phyloP scores from a whole-genome alignment of 2,888 invertebrate species.

The Chaitophorus viminalis region DNA sequence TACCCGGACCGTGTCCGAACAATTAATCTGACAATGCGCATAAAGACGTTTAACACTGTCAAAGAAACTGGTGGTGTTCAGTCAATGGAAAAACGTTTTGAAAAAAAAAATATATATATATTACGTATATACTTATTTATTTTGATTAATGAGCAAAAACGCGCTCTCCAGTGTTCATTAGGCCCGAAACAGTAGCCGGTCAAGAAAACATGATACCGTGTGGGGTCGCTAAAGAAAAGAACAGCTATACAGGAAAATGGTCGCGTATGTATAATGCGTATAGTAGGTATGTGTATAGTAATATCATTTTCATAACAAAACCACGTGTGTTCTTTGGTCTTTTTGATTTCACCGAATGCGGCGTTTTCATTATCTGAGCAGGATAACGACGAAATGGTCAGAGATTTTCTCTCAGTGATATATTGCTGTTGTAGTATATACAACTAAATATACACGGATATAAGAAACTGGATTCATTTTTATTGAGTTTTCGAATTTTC shows the following conservation, averaged over 20 bases:
- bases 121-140: conserved; percentile 60
- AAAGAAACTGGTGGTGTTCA: conserved; percentile 44
- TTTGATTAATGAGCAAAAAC: conserved; percentile 62
- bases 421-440: neutral
- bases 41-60: conserved; percentile 61
- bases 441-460: too few relatives aligned
- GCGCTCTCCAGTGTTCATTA: conserved; percentile 57
- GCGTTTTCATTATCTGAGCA: conserved; percentile 33
- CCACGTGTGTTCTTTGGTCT: conserved; percentile 49
- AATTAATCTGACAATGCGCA: conserved; percentile 62
- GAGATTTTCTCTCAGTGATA: neutral
- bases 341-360: conserved; percentile 52
- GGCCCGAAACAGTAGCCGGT: conserved; percentile 58
- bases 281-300: neutral
- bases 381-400: conserved; percentile 2
- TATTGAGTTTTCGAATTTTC: neutral
- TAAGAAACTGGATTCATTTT: neutral
- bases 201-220: conserved; percentile 56
- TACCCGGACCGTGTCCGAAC: conserved; percentile 56
- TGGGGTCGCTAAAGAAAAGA: conserved; percentile 54
- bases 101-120: conserved; percentile 39
- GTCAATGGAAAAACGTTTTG: conserved; percentile 59
- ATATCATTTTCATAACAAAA: conserved; percentile 54
- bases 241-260: conserved; percentile 22
- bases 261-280: neutral